Evolutionary conservation across 2,888 invertebrate genomes (phyloP), one percentile per base, ranked within the genome.

Genomic region (Stramonita haemastoma): DNA sequence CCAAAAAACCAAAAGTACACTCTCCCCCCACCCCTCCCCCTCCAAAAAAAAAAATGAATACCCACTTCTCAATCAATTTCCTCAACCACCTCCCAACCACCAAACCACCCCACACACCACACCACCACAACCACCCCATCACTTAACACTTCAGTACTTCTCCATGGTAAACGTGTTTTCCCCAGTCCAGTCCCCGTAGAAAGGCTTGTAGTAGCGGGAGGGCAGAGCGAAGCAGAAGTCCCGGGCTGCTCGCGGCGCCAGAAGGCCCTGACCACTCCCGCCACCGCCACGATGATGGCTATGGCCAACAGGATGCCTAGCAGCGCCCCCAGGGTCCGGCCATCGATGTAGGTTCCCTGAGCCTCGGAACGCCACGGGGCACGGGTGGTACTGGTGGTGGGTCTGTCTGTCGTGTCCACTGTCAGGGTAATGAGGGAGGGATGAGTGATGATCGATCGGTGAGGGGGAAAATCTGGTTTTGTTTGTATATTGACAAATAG

Each of bases 211-310:
- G 86, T 91, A 77, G 60, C 84, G 89, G 5, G 89, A 79, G 15
- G 91, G 91, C 34, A 92, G 87, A 36, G 91, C 91, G 86, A 93
- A 93, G 77, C 92, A 93, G 88, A 92, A 93, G 85, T 92, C 92
- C n/a, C 89, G 87, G 92, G 91, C 15, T 88, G 90, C 19, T 83
- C 87, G 11, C 90, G 85, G 29, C 90, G 88, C 29, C 89, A 87
- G 73, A 73, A 92, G 26, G 87, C 79, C 87, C 91, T 89, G 77
- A 91, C 79, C 36, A 86, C 73, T 2, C 87, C 90, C 8, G 91
- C 90, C 26, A 91, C 89, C 32, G 89, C 84, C 66, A 92, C 57
- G 34, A 92, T 57, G 86, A 91, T 86, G 60, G 88, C 91, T 4
- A 93, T 87, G n/a, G 90, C 89, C 32, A 92, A 86, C 60, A 92